Conservation (phyloP, 1,140 invertebrate genomes). For the Scaptomyza hsui region DNA sequence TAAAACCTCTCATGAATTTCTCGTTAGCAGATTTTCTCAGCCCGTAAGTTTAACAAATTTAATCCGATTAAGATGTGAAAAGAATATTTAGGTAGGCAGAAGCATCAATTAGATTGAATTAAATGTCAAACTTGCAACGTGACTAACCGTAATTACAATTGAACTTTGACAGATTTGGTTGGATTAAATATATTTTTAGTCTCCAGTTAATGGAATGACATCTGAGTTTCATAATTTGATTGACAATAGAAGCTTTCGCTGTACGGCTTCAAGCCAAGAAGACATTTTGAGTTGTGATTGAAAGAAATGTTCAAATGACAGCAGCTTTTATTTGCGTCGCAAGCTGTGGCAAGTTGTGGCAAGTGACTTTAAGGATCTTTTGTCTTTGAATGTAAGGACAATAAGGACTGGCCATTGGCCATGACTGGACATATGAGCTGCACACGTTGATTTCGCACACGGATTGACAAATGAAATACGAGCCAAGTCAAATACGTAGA, state of each 20-base stretch:
- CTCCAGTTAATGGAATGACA: conserved; percentile 7
- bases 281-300: background rate
- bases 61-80: too few relatives aligned
- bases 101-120: too few relatives aligned
- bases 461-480: conserved; percentile 52
- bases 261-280: background rate
- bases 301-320: conserved; percentile 1
- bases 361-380: background rate
- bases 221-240: conserved; percentile 17
- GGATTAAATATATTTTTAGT: background rate
- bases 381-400: background rate
- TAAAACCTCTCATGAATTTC: too few relatives aligned
- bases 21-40: too few relatives aligned
- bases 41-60: too few relatives aligned
- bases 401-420: conserved; percentile 3
- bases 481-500: conserved; percentile 45
- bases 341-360: background rate
- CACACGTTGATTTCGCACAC: conserved; percentile 40
- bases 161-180: conserved; percentile 25
- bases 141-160: conserved; percentile 37
- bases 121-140: background rate
- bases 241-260: too few relatives aligned
- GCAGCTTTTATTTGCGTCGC: background rate
- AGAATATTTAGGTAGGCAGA: too few relatives aligned
- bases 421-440: conserved; percentile 6